Conservation (phyloP, 2,888 invertebrate species). For the Caradrina kadenii region DNA sequence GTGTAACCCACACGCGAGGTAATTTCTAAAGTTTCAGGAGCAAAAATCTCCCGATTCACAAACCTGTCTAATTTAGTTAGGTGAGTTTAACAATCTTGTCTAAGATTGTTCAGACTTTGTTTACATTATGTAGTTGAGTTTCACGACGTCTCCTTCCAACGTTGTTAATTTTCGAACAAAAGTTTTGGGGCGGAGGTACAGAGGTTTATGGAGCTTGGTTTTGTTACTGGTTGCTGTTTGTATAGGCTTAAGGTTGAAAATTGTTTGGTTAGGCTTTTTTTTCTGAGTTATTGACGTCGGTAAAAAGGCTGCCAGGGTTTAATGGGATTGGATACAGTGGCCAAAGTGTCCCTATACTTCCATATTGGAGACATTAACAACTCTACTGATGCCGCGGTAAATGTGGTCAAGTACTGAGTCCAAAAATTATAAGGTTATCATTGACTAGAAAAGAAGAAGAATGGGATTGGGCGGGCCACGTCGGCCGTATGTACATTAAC, state of each 20-base stretch:
- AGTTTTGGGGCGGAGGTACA: conserved; percentile 33
- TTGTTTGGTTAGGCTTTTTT: neutral
- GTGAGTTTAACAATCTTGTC: conserved; percentile 56
- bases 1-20: conserved; percentile 22
- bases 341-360: too few species aligned
- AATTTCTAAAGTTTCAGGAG: conserved; percentile 19
- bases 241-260: neutral
- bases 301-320: too few species aligned
- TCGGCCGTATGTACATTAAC: too few species aligned
- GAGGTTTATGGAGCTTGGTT: neutral
- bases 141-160: conserved; percentile 48
- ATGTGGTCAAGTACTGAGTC: too few species aligned
- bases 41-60: conserved; percentile 38
- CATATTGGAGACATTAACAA: too few species aligned
- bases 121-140: conserved; percentile 57
- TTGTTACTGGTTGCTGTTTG: conserved; percentile 6
- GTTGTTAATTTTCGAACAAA: conserved; percentile 57
- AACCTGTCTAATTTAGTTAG: conserved; percentile 58
- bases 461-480: too few species aligned
- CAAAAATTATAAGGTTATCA: too few species aligned
- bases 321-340: too few species aligned
- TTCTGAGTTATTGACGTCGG: neutral
- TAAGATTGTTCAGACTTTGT: conserved; percentile 64
- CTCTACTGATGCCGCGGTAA: too few species aligned
- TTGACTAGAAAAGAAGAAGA: too few species aligned